phyloP scores from a whole-genome alignment of 2,888 invertebrate genomes.

The Dynastes tityus region DNA sequence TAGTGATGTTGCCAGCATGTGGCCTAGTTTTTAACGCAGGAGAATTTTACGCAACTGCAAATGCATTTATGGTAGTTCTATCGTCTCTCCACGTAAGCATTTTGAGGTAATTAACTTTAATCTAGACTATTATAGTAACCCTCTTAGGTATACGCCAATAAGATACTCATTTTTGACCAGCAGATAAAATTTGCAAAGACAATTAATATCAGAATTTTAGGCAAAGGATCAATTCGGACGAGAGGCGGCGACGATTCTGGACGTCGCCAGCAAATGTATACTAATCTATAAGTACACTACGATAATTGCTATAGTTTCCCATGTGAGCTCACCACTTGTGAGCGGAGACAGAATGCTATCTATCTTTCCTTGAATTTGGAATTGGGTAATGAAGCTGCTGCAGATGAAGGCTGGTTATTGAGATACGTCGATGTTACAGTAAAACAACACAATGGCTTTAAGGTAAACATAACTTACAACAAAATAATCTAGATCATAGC shows the following conservation, averaged over 20 bases:
- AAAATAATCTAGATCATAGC: no score
- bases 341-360: neutral
- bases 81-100: neutral
- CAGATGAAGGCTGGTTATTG: neutral
- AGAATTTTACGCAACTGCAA: neutral
- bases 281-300: no score
- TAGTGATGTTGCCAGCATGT: neutral
- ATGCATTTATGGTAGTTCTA: no score
- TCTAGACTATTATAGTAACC: neutral
- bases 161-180: neutral
- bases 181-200: neutral
- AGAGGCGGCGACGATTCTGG: no score
- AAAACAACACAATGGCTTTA: conserved; percentile 15
- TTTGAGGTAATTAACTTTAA: neutral
- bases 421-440: neutral
- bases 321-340: neutral
- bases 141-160: neutral
- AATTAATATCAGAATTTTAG: neutral
- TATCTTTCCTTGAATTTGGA: neutral
- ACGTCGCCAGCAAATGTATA: no score
- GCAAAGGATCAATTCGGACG: neutral
- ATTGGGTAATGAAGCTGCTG: neutral
- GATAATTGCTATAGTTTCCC: neutral
- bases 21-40: neutral
- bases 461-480: neutral